These are phyloP conservation scores for Brotula barbata DNA, from an alignment of 2,797 vertebrate species.

Conservation along the genomic window DNA sequence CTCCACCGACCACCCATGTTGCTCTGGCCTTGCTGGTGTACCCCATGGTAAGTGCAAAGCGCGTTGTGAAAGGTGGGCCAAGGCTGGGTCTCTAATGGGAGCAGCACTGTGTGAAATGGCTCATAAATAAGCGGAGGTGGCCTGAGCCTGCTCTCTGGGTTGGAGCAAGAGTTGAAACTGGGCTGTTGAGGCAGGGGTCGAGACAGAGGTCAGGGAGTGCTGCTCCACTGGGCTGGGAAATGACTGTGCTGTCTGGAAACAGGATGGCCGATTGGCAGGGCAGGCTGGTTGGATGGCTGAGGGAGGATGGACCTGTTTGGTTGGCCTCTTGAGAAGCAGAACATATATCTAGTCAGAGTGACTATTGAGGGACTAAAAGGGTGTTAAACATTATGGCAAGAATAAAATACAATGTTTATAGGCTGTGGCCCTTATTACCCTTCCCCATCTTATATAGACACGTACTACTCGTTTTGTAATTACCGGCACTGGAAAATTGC, in stretches of 20 bases:
- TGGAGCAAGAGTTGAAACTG: conserved; percentile 56
- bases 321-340: conserved; percentile 64
- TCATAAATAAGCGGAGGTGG: conserved; percentile 79
- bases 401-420: conserved; percentile 46
- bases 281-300: conserved; percentile 46
- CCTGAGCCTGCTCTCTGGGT: conserved; percentile 56
- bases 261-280: conserved; percentile 71
- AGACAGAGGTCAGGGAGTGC: conserved; percentile 75
- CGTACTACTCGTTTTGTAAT: too few species aligned
- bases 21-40: conserved; percentile 34
- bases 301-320: conserved; percentile 63
- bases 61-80: conserved; percentile 60
- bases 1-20: conserved; percentile 24
- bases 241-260: conserved; percentile 75
- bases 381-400: conserved; percentile 56
- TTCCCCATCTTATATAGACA: conserved; percentile 34
- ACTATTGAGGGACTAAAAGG: conserved; percentile 43
- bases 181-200: conserved; percentile 67
- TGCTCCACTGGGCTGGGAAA: conserved; percentile 82
- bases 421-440: conserved; percentile 37
- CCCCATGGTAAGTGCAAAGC: conserved; percentile 57
- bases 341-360: conserved; percentile 57
- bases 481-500: too few species aligned
- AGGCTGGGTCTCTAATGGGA: conserved; percentile 74
- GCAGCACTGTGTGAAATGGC: conserved; percentile 79